These are phyloP conservation scores for Pseudomyrmex dendroicus DNA, from an alignment of 1,140 invertebrate genomes.

Conservation along the genomic window DNA sequence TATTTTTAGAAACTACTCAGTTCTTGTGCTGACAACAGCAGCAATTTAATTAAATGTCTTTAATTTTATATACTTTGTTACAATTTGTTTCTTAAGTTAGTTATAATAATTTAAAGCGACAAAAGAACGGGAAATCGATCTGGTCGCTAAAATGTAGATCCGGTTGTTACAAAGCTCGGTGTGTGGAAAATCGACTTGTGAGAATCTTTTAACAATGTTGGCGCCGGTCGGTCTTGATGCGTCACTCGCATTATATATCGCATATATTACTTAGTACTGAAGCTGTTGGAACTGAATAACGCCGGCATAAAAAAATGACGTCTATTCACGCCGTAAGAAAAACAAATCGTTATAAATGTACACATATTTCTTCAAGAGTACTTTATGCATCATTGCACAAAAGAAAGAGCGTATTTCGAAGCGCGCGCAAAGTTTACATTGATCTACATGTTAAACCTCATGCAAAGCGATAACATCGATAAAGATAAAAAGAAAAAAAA, in stretches of 20 bases:
- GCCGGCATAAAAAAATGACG: background rate
- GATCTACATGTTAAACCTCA: background rate
- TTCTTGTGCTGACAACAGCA: too few species aligned
- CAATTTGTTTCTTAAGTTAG: too few species aligned
- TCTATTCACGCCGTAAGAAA: too few species aligned
- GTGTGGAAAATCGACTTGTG: constrained; percentile 3
- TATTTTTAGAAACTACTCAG: too few species aligned
- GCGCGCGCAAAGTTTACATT: background rate
- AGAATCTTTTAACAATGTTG: constrained; percentile 31
- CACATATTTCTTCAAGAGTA: background rate
- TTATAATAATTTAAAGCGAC: too few species aligned
- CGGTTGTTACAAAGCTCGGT: background rate
- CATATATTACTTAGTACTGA: background rate
- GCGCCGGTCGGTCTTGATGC: constrained; percentile 50
- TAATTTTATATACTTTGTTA: too few species aligned
- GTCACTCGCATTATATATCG: constrained; percentile 33
- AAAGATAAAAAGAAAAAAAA: background rate
- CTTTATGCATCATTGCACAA: background rate
- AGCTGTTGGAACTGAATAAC: constrained; percentile 6
- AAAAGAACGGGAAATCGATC: background rate
- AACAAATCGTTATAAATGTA: background rate
- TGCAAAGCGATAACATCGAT: background rate
- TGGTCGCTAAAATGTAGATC: background rate
- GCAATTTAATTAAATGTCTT: too few species aligned
- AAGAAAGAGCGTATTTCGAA: background rate